Conservation (phyloP, 2,113 vertebrate genomes). For the Oxyruncus cristatus region DNA sequence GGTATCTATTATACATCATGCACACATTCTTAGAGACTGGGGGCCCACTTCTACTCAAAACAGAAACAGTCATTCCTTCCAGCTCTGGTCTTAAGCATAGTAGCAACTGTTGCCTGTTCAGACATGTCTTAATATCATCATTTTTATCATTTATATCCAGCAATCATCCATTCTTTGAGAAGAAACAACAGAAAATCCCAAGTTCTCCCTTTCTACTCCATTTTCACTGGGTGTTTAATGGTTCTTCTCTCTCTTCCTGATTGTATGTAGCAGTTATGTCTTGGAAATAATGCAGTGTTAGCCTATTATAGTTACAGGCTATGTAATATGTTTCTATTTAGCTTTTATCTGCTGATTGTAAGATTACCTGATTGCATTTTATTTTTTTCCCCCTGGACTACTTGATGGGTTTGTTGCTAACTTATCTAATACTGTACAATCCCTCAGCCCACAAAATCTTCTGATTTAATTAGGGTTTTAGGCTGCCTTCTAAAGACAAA, state of each 20-base stretch:
- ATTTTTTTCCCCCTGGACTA: background rate
- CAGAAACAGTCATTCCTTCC: background rate
- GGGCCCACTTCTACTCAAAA: conserved; percentile 59
- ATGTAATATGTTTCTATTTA: conserved; percentile 33
- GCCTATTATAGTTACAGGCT: conserved; percentile 16
- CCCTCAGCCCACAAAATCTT: background rate
- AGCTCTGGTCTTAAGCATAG: background rate
- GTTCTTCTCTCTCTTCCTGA: background rate
- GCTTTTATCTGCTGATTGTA: conserved; percentile 35
- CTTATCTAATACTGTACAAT: conserved; percentile 4
- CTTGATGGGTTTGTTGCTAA: conserved; percentile 9
- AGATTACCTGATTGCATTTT: conserved; percentile 45
- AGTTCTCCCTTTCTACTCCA: background rate
- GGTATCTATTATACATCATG: conserved; percentile 83
- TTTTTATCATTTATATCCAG: conserved; percentile 24
- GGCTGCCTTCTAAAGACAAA: background rate
- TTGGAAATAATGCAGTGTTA: background rate
- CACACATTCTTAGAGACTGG: conserved; percentile 67
- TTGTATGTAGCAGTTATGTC: background rate
- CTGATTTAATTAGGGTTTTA: background rate
- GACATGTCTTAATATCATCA: background rate
- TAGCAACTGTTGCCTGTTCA: background rate
- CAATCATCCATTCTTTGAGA: background rate
- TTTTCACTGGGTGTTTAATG: background rate
- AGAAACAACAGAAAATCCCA: background rate